Evolutionary conservation across 2,888 invertebrate genomes (phyloP).

Genomic region (Luperina nickerlii): DNA sequence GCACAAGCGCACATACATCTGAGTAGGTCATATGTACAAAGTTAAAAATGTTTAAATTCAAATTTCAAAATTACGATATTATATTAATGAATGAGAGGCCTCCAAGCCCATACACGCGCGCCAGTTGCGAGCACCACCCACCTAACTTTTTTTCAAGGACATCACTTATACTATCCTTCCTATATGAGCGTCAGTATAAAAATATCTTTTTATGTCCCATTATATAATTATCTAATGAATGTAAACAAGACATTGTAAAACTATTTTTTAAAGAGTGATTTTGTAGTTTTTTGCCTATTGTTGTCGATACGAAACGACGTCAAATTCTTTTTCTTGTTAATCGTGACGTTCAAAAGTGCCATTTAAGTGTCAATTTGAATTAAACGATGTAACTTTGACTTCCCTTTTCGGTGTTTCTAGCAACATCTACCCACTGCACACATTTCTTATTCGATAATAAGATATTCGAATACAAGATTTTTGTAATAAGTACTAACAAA

Average conservation of each 20-base stretch:
- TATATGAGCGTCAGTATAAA: neutral
- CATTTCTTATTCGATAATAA: neutral
- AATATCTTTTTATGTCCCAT: neutral
- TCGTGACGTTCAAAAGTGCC: too few species aligned
- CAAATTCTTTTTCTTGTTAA: neutral
- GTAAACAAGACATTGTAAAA: neutral
- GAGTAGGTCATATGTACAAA: neutral
- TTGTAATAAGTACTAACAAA: too few species aligned
- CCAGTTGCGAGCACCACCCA: neutral
- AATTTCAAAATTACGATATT: neutral
- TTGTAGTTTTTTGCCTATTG: too few species aligned
- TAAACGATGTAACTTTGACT: neutral
- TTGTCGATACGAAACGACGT: too few species aligned
- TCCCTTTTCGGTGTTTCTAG: neutral
- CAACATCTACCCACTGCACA: neutral
- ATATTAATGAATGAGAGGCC: neutral
- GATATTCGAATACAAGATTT: too few species aligned
- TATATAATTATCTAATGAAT: neutral
- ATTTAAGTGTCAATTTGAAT: neutral
- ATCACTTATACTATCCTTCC: neutral
- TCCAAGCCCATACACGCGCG: neutral
- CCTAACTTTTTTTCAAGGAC: neutral
- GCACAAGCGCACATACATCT: neutral
- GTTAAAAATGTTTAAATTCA: neutral
- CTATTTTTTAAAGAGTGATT: too few species aligned